Percentiles rank a stretch among this genome's conserved stretches.
Evolutionary conservation across 2,113 vertebrate species (phyloP).

Genomic region (Erpornis zantholeuca): DNA sequence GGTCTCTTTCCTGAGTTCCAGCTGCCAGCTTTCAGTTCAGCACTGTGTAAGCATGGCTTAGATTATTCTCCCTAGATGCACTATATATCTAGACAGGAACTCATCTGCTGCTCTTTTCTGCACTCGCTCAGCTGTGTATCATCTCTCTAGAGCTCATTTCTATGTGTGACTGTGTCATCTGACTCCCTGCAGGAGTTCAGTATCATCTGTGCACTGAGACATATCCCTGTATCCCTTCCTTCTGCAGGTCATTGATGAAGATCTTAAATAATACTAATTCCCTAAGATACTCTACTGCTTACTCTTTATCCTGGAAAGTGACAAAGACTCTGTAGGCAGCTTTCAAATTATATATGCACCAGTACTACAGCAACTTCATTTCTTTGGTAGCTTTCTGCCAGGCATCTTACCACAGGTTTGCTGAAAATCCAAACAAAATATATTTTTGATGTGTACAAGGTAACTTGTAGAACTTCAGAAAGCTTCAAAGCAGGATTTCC

Average conservation of each 20-base stretch:
- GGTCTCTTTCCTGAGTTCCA: neutral
- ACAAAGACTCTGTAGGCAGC: neutral
- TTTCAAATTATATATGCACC: neutral
- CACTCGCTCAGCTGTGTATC: fast-evolving
- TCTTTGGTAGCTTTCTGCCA: neutral
- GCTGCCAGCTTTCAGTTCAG: neutral
- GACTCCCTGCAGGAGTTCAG: neutral
- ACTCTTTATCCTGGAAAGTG: neutral
- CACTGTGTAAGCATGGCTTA: neutral
- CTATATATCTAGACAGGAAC: neutral
- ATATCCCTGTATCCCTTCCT: neutral
- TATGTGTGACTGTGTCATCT: neutral
- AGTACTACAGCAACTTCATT: neutral
- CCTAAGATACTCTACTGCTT: neutral
- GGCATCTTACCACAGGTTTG: neutral
- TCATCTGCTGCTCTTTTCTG: neutral
- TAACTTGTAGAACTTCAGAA: neutral
- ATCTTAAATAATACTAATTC: neutral
- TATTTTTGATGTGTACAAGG: neutral
- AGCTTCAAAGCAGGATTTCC: neutral
- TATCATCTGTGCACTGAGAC: neutral
- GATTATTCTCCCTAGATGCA: neutral
- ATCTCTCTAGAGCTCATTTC: neutral
- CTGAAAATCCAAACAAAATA: neutral
- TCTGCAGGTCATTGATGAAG: neutral